A percentile compares a stretch with the other conserved stretches of the same genome.
Evolutionary conservation across 2,888 invertebrate genomes (phyloP).

Genomic region (Lagria hirta): DNA sequence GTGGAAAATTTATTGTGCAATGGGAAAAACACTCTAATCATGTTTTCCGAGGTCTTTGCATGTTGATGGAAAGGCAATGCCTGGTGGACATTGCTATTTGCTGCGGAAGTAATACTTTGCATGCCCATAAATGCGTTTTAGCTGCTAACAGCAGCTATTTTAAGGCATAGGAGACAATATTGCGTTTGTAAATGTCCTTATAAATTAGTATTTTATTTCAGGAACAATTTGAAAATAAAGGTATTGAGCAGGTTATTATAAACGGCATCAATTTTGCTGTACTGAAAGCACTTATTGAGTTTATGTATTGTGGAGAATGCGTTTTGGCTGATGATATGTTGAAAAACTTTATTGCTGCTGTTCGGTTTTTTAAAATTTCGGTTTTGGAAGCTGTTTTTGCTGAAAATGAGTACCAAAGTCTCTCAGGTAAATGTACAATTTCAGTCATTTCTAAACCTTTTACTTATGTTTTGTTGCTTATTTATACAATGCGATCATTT

Average conservation of each 20-base stretch:
- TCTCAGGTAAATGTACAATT: constrained; percentile 30
- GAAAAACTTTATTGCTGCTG: constrained; percentile 68
- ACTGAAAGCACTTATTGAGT: constrained; percentile 71
- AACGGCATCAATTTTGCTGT: constrained; percentile 71
- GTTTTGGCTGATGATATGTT: constrained; percentile 68
- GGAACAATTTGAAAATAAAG: constrained; percentile 62
- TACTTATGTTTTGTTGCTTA: constrained; percentile 2
- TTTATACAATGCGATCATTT: no score
- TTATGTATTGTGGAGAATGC: constrained; percentile 77
- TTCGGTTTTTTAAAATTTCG: constrained; percentile 69
- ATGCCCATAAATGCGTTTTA: constrained; percentile 73
- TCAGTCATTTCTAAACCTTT: not conserved
- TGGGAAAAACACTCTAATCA: constrained; percentile 67
- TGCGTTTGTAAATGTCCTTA: constrained; percentile 6
- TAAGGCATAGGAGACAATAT: constrained; percentile 11
- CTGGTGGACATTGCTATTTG: constrained; percentile 74
- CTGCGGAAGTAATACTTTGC: constrained; percentile 73
- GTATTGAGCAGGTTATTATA: constrained; percentile 62
- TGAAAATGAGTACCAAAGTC: constrained; percentile 44
- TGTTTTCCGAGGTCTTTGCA: constrained; percentile 68
- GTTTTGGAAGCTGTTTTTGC: constrained; percentile 61
- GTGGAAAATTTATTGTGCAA: constrained; percentile 19
- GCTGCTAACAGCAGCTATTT: constrained; percentile 63
- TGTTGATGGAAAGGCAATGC: constrained; percentile 70
- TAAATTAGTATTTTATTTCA: constrained; percentile 35